These are phyloP conservation scores for Beris morrisii DNA, from an alignment of 2,888 invertebrate genomes.

Conservation along the genomic window DNA sequence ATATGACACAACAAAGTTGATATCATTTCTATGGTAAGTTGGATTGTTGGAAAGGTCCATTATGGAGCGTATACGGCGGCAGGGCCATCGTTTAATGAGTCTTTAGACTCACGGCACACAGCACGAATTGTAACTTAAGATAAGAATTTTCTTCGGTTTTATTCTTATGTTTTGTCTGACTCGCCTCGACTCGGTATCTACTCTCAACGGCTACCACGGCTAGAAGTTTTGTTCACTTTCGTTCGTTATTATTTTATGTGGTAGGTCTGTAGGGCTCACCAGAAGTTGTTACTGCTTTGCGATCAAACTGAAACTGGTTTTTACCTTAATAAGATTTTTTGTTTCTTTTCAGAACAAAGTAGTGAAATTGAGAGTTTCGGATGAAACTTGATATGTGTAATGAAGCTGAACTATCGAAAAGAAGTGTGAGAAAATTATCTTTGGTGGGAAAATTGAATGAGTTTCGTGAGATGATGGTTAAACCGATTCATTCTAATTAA, in stretches of 20 bases:
- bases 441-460: constrained; percentile 1
- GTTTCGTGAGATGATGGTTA: background rate
- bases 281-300: constrained; percentile 11
- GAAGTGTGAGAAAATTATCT: constrained; percentile 1
- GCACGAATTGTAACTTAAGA: constrained; percentile 25
- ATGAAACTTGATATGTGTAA: constrained; percentile 1
- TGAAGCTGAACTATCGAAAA: background rate
- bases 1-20: constrained; percentile 10
- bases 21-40: constrained; percentile 5
- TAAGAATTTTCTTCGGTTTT: constrained; percentile 27
- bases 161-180: constrained; percentile 25
- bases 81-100: constrained; percentile 22
- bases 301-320: constrained; percentile 26
- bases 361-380: constrained; percentile 26
- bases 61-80: too few relatives aligned
- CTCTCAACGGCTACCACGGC: constrained; percentile 3
- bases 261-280: constrained; percentile 29
- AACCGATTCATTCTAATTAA: background rate
- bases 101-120: constrained; percentile 26
- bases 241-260: constrained; percentile 28
- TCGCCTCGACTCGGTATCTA: background rate
- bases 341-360: constrained; percentile 8
- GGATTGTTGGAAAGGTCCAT: too few relatives aligned
- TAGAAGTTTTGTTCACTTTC: constrained; percentile 25
- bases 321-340: constrained; percentile 13